A percentile compares a stretch with the other conserved stretches of the same genome.
Conservation (phyloP, 2,113 vertebrate genomes). For the Acanthisitta chloris region DNA sequence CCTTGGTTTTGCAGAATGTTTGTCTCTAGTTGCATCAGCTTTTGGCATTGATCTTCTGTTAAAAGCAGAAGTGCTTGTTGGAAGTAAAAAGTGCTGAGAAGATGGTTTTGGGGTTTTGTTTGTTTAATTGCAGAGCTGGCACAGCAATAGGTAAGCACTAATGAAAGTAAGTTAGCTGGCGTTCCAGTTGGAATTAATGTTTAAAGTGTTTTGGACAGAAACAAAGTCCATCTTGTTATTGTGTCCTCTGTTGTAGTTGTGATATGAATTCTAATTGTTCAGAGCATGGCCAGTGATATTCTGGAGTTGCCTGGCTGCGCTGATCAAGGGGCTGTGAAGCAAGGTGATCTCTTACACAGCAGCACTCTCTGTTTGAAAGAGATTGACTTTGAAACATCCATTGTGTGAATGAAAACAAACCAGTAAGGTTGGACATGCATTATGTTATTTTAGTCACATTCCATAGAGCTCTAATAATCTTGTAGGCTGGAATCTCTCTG, state of each 20-base stretch:
- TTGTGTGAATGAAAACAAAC: neutral
- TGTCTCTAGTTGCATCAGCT: conserved; percentile 6
- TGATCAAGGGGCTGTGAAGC: neutral
- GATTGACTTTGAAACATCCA: neutral
- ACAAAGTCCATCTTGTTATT: neutral
- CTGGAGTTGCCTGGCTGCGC: neutral
- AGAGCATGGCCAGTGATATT: neutral
- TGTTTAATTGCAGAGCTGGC: conserved; percentile 9
- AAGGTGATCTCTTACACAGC: neutral
- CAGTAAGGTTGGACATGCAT: neutral
- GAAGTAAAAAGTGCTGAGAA: neutral
- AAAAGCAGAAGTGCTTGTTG: neutral
- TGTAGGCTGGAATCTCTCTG: neutral
- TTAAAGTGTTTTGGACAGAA: neutral
- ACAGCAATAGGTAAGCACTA: neutral
- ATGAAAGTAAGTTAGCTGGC: neutral
- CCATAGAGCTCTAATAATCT: neutral
- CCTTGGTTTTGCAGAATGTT: neutral
- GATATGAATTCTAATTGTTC: neutral
- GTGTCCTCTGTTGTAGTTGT: neutral
- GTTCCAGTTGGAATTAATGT: neutral
- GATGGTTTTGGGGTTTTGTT: neutral
- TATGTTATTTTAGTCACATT: neutral
- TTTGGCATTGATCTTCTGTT: neutral
- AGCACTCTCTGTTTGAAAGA: neutral